These are phyloP conservation scores for Maccullochella peelii DNA, from an alignment of 2,113 vertebrate species.

Conservation along the genomic window DNA sequence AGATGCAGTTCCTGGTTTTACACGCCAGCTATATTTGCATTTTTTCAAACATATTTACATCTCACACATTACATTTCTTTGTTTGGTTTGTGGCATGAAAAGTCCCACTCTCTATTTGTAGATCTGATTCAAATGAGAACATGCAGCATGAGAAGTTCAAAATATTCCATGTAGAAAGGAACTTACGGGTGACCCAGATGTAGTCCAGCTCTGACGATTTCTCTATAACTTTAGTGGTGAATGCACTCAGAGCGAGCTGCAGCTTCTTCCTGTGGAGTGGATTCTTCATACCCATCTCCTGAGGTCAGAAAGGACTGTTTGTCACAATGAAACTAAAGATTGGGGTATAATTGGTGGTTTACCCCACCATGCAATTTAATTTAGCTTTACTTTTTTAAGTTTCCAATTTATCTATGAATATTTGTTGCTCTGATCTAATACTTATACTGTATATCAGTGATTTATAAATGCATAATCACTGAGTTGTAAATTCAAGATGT, in stretches of 20 bases:
- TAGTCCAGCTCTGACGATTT: conserved; percentile 94
- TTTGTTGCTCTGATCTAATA: neutral
- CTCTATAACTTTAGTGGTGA: conserved; percentile 90
- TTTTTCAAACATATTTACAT: conserved; percentile 3
- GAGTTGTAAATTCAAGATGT: neutral
- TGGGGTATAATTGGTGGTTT: neutral
- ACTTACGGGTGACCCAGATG: conserved; percentile 98
- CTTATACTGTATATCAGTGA: neutral
- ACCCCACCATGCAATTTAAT: neutral
- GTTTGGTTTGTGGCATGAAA: neutral
- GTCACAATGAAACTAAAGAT: neutral
- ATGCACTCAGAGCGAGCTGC: conserved; percentile 91
- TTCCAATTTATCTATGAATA: neutral
- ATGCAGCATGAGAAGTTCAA: neutral
- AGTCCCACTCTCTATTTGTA: neutral
- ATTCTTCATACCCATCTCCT: conserved; percentile 97
- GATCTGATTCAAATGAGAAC: conserved; percentile 25
- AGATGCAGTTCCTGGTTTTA: conserved; percentile 13
- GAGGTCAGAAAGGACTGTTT: conserved; percentile 25
- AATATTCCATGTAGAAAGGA: conserved; percentile 14
- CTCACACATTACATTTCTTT: conserved; percentile 14
- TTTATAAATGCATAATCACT: neutral
- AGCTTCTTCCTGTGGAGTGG: conserved; percentile 97
- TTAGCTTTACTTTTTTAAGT: neutral
- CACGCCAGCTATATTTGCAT: conserved; percentile 17